These are phyloP conservation scores for Bothrops jararaca DNA, from an alignment of 2,113 vertebrate species.

Conservation along the genomic window DNA sequence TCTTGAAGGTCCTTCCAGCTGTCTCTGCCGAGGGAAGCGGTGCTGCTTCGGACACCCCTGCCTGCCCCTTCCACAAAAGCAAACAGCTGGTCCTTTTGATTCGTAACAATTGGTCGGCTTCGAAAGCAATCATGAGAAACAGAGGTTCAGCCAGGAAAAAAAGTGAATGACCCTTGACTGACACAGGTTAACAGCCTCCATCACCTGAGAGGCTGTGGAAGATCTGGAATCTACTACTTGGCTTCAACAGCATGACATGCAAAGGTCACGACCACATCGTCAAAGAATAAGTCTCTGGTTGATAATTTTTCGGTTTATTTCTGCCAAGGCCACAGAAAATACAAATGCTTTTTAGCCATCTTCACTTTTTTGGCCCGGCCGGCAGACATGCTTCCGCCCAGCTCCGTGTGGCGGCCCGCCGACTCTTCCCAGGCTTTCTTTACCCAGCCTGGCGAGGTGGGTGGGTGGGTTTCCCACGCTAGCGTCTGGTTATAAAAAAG, in stretches of 20 bases:
- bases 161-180: constrained; percentile 47
- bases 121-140: constrained; percentile 42
- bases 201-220: constrained; percentile 55
- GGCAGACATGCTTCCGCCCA: constrained; percentile 78
- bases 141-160: constrained; percentile 45
- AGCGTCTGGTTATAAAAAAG: neutral
- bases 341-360: constrained; percentile 98
- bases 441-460: neutral
- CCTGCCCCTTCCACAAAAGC: constrained; percentile 27
- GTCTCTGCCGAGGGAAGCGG: constrained; percentile 44
- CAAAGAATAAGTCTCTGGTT: constrained; percentile 93
- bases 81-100: constrained; percentile 54
- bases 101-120: constrained; percentile 60
- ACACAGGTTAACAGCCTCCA: constrained; percentile 44
- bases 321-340: constrained; percentile 96
- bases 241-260: constrained; percentile 63
- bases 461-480: neutral
- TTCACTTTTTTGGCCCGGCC: constrained; percentile 97
- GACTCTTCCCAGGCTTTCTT: neutral
- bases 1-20: constrained; percentile 45
- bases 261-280: constrained; percentile 48
- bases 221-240: constrained; percentile 57
- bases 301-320: constrained; percentile 99
- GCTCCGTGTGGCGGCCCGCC: neutral
- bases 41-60: constrained; percentile 44